Evolutionary conservation across 2,888 invertebrate genomes (phyloP), one percentile per base, ranked within the genome.

Genomic region (Hyposoter dolosus): DNA sequence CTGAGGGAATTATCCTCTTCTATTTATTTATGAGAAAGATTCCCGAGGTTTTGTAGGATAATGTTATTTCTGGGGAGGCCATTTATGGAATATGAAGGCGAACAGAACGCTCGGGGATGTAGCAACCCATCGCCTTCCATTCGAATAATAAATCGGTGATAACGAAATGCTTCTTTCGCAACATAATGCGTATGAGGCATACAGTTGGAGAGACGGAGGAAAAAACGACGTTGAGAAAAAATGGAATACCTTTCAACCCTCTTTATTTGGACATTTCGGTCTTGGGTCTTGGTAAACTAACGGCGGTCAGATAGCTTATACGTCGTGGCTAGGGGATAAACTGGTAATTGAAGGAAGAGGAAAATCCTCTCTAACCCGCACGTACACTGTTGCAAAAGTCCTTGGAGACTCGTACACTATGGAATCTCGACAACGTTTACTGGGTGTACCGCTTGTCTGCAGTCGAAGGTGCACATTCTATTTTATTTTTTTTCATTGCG

Each of bases 341-440:
- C 84, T 80, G 84, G 84, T 84, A 84, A 84, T 84, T 84, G 84
- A 76, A 84, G 84, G 53, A 71, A 71, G 71, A 76, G 47, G 68
- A 65, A 84, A 76, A 80, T 72, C 71, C 65, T 72, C 28, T 53
- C 75, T 19, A 35, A 53, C n/a, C n/a, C 72, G 2, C n/a, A 53
- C 35, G 12, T n/a, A 12, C 19, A 53, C 53, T 9, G 66, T 43
- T 43, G 66, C 43, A 6, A 56, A 56, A 80, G 45, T 76, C 84
- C 79, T 76, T 23, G 19, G 76, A 71, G 80, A 80, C 75, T 84
- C 28, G 63, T 65, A 65, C 32, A 15, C 28, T 68, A 43, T 28
- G n/a, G 69, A 28, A 69, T 45, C 23, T 45, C 43, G 47, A 60
- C 63, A 66, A n/a, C n/a, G 9, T 69, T 3, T 47, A 69, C 45